These are phyloP conservation scores for Stegodyphus mimosarum DNA, from an alignment of 1,140 invertebrate genomes.

Conservation along the genomic window DNA sequence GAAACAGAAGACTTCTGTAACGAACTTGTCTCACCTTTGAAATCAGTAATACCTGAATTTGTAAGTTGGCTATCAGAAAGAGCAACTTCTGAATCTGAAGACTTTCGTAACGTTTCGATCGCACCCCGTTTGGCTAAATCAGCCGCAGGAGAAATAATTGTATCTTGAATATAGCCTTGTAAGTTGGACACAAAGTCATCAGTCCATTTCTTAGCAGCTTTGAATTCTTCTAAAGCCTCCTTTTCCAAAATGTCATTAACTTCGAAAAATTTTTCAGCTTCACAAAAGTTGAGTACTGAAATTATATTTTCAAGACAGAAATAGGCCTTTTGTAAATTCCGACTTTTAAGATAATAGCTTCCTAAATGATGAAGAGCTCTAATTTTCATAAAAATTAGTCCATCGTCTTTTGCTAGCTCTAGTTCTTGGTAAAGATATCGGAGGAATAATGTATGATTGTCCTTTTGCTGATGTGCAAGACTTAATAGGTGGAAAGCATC, in stretches of 20 bases:
- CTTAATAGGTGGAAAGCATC: slow-evolving; percentile 15
- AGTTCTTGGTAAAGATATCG: not conserved
- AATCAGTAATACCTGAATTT: too few species aligned
- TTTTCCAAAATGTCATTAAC: too few species aligned
- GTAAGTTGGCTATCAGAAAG: too few species aligned
- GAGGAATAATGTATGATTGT: not conserved
- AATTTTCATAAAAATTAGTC: not conserved
- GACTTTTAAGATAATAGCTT: too few species aligned
- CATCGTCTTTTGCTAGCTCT: not conserved
- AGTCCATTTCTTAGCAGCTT: not conserved
- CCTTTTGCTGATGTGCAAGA: not conserved
- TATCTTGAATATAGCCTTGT: not conserved
- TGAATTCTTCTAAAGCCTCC: not conserved
- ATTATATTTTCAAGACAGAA: too few species aligned
- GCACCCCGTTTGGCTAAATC: not conserved
- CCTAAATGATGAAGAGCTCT: slow-evolving; percentile 17
- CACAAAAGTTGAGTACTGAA: too few species aligned
- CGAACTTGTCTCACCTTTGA: too few species aligned
- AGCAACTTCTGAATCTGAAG: too few species aligned
- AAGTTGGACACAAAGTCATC: not conserved
- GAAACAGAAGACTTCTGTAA: too few species aligned
- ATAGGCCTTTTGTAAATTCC: too few species aligned
- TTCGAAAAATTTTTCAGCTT: too few species aligned
- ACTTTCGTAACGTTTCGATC: too few species aligned
- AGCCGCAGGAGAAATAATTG: not conserved